A percentile compares a stretch with the other conserved stretches of the same genome.
Conservation (phyloP, 1,140 invertebrate genomes). For the Drosophila nannoptera region DNA sequence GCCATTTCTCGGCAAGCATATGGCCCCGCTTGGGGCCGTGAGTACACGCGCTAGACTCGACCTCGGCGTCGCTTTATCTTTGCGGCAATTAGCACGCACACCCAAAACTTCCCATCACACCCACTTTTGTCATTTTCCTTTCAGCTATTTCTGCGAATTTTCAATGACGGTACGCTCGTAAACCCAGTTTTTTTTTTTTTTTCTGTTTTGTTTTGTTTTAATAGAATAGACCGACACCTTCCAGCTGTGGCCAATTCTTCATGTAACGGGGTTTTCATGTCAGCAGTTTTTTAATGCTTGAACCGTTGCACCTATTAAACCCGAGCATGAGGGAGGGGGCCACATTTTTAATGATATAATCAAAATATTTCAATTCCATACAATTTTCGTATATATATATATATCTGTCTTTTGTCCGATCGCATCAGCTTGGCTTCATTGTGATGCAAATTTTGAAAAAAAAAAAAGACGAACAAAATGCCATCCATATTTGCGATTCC, state of each 20-base stretch:
- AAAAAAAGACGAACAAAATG: constrained; percentile 36
- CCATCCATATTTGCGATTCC: constrained; percentile 30
- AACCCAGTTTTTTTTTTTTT: constrained; percentile 62
- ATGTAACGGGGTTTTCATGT: constrained; percentile 71
- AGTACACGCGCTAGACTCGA: constrained; percentile 5
- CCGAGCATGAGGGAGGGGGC: background rate
- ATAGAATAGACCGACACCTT: constrained; percentile 17
- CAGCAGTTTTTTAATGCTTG: constrained; percentile 49
- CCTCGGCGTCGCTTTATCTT: constrained; percentile 19
- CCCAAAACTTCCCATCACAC: constrained; percentile 20
- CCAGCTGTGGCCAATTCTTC: constrained; percentile 30
- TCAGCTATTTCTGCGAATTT: constrained; percentile 59
- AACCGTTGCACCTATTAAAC: background rate
- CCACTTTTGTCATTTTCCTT: too few relatives aligned
- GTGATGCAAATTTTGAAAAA: constrained; percentile 36
- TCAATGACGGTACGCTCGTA: constrained; percentile 51
- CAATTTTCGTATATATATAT: background rate
- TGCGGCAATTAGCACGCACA: constrained; percentile 35
- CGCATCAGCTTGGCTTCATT: background rate
- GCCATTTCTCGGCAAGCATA: too few relatives aligned
- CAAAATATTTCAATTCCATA: background rate
- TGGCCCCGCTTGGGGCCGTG: too few relatives aligned
- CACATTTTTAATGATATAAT: background rate
- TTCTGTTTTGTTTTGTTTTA: constrained; percentile 34
- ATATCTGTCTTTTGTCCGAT: background rate